phyloP scores from a whole-genome alignment of 2,113 vertebrate genomes.

The Corvus moneduloides region DNA sequence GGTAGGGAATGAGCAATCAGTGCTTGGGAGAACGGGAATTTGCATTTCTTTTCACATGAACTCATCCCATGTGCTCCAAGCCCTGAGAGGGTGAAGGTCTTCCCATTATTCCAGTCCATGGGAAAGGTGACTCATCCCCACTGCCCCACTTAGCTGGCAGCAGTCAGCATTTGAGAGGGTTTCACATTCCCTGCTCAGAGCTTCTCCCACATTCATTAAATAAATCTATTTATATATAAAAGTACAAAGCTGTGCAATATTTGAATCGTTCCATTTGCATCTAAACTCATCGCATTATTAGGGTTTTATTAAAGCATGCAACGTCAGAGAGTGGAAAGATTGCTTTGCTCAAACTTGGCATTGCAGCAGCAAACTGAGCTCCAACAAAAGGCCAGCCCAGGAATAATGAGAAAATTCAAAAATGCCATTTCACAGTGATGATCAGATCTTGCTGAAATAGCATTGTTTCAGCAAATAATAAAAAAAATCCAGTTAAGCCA shows the following conservation, averaged over 20 bases:
- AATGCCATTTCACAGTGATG: neutral
- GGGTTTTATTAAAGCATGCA: neutral
- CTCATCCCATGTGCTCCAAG: neutral
- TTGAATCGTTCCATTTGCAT: neutral
- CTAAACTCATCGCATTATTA: neutral
- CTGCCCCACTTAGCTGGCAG: neutral
- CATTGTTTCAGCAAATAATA: neutral
- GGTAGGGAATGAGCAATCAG: neutral
- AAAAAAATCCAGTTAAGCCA: neutral
- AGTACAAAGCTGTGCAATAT: neutral
- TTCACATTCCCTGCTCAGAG: neutral
- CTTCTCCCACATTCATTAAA: neutral
- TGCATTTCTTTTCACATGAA: neutral
- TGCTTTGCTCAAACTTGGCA: neutral
- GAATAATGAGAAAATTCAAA: neutral
- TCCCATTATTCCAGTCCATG: neutral
- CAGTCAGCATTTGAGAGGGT: neutral
- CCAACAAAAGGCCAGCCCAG: neutral
- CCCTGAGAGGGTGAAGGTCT: neutral
- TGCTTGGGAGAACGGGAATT: neutral
- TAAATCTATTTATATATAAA: neutral
- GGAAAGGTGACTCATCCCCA: neutral
- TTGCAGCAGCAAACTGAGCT: neutral
- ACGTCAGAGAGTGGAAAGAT: rapidly evolving
- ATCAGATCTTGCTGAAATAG: neutral